Evolutionary conservation across 2,797 vertebrate species (phyloP).

Genomic region (Psittacula echo): DNA sequence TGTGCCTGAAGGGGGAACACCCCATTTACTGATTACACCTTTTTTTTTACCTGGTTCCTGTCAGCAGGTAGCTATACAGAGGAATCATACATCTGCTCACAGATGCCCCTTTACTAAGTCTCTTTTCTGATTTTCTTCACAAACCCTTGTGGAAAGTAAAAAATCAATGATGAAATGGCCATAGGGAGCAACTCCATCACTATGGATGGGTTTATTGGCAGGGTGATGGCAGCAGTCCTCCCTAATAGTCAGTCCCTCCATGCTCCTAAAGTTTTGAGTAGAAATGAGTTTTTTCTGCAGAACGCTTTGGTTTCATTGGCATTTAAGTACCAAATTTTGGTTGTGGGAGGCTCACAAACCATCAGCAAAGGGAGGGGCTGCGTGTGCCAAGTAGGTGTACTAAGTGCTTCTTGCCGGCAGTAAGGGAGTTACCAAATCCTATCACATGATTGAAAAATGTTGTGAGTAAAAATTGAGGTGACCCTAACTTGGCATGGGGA

Average conservation of each 20-base stretch:
- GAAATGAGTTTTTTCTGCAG: neutral
- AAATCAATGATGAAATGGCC: neutral
- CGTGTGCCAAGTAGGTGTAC: rapidly evolving
- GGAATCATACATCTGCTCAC: neutral
- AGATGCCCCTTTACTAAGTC: neutral
- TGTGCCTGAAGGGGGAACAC: neutral
- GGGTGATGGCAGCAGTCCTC: neutral
- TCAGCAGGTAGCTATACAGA: neutral
- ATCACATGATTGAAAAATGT: neutral
- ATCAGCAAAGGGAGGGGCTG: neutral
- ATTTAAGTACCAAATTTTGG: neutral
- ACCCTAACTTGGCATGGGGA: neutral
- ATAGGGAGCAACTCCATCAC: rapidly evolving
- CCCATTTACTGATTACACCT: neutral
- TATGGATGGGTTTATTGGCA: neutral
- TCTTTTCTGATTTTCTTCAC: neutral
- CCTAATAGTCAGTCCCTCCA: neutral
- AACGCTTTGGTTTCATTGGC: neutral
- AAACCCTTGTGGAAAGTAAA: neutral
- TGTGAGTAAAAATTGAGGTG: neutral
- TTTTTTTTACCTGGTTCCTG: neutral
- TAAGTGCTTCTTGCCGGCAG: neutral
- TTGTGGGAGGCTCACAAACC: neutral
- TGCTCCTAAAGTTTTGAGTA: neutral
- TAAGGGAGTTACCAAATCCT: neutral